Evolutionary conservation across 2,888 invertebrate genomes (phyloP), one percentile per base, ranked within the genome.

Genomic region (Stenichneumon culpator): DNA sequence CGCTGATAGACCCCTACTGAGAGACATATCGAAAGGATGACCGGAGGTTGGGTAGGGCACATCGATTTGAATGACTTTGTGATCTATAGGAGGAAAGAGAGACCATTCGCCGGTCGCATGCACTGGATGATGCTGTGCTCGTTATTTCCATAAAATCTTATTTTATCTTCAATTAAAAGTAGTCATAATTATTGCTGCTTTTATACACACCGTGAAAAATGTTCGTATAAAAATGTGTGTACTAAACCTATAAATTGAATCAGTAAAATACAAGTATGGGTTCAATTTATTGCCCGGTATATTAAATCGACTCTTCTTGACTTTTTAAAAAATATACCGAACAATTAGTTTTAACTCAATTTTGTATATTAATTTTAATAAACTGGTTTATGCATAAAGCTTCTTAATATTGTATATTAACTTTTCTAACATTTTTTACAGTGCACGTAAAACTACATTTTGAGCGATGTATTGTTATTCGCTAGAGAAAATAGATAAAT

Each of bases 81-180:
- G 50, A 70, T 70, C 63, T 19, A 63, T 16, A 63, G 14, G 50
- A 44, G 36, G 63, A 72, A 44, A n/a, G 47, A 44, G 36, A 50
- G 50, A 72, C 72, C 47, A 70, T 79, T 19, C 36, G 5, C 32
- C 54, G 72, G 28, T 79, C 22, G 60, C 69, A 81, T 75, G 63
- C 74, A 65, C 75, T 28, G 82, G 54, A 82, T 82, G 63, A 75
- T 82, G 75, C 82, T 75, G 81, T 54, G 70, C 11, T 63, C 11
- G 4, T 70, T 36, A 22, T 70, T 52, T 63, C 4, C 32, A 19
- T 28, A 6, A 39, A 32, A 16, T 57, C 5, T 19, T 68, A 11
- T 54, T 47, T 63, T 63, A 25, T 65, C 9, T 39, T 16, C 19
- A 50, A 50, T 7, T 32, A 16, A 47, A 70, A 67, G 22, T n/a